A percentile compares a stretch with the other conserved stretches of the same genome.
phyloP scores from a whole-genome alignment of 2,888 invertebrate genomes.

The Petrolisthes manimaculis region DNA sequence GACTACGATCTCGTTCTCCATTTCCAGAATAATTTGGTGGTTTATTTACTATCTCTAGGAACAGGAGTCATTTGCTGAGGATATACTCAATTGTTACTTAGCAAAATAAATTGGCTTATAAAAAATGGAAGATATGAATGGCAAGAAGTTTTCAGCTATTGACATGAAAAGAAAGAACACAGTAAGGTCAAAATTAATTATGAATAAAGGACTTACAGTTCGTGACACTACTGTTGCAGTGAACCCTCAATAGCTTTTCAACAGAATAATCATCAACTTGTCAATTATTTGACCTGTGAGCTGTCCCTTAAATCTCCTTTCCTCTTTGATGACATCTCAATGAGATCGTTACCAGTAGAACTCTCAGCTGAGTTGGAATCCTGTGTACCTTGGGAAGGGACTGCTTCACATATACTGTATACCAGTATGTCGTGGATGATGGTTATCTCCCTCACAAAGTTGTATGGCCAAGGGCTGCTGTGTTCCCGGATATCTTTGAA shows the following conservation, averaged over 20 bases:
- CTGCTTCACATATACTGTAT: conserved; percentile 28
- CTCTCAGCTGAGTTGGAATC: conserved; percentile 17
- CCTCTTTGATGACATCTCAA: conserved; percentile 7
- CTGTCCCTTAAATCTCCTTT: conserved; percentile 33
- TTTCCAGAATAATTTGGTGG: conserved; percentile 27
- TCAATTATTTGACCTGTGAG: conserved; percentile 19
- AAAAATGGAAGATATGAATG: conserved; percentile 8
- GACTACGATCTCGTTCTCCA: conserved; percentile 23
- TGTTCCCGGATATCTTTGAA: conserved; percentile 30
- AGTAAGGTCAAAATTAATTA: conserved; percentile 5
- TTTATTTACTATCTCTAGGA: conserved; percentile 24
- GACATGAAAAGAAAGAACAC: conserved; percentile 18
- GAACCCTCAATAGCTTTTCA: conserved; percentile 23
- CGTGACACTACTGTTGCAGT: conserved; percentile 21
- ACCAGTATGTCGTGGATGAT: conserved; percentile 34
- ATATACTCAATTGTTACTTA: neutral
- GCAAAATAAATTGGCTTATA: conserved; percentile 1
- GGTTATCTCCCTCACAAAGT: conserved; percentile 24
- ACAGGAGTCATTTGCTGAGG: conserved; percentile 28
- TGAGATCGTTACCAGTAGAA: conserved; percentile 15
- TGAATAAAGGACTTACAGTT: conserved; percentile 8
- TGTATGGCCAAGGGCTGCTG: conserved; percentile 30
- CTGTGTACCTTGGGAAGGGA: conserved; percentile 30
- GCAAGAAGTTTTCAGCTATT: neutral
- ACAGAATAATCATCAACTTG: conserved; percentile 28